These are phyloP conservation scores for Phylloscopus whistleri DNA, from an alignment of 2,113 vertebrate species.

Conservation along the genomic window DNA sequence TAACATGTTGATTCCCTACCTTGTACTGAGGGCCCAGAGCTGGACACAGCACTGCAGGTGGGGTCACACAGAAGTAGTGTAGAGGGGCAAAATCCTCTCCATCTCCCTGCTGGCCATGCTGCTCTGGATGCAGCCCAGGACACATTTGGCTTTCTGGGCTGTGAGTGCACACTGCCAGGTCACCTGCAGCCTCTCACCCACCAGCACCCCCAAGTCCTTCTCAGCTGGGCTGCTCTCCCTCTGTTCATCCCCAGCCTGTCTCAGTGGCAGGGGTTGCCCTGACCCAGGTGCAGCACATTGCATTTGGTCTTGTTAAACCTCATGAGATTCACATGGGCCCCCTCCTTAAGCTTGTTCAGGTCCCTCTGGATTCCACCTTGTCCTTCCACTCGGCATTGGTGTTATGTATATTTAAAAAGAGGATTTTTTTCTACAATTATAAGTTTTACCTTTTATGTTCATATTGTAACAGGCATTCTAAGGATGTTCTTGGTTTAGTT, in stretches of 20 bases:
- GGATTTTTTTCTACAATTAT: neutral
- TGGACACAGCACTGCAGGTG: neutral
- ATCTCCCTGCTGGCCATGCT: accelerated
- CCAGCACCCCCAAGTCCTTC: accelerated
- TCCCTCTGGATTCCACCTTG: neutral
- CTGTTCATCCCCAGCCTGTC: neutral
- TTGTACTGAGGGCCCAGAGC: neutral
- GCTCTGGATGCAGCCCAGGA: neutral
- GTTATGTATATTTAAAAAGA: neutral
- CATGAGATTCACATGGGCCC: neutral
- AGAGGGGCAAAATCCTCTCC: too few relatives aligned
- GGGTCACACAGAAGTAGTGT: accelerated
- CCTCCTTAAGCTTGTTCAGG: too few relatives aligned
- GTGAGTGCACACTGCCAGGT: too few relatives aligned
- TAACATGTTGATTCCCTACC: neutral
- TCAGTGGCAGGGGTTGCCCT: too few relatives aligned
- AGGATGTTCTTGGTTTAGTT: neutral
- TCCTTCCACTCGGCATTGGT: accelerated
- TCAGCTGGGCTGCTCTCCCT: accelerated
- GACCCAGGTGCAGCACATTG: neutral
- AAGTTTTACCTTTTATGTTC: neutral
- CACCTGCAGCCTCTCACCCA: neutral
- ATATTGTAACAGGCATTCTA: neutral
- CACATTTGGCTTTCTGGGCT: too few relatives aligned
- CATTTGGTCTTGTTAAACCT: neutral